A percentile compares a stretch with the other conserved stretches of the same genome.
Conservation (phyloP, 1,140 invertebrate genomes). For the Drosophila rufa region DNA sequence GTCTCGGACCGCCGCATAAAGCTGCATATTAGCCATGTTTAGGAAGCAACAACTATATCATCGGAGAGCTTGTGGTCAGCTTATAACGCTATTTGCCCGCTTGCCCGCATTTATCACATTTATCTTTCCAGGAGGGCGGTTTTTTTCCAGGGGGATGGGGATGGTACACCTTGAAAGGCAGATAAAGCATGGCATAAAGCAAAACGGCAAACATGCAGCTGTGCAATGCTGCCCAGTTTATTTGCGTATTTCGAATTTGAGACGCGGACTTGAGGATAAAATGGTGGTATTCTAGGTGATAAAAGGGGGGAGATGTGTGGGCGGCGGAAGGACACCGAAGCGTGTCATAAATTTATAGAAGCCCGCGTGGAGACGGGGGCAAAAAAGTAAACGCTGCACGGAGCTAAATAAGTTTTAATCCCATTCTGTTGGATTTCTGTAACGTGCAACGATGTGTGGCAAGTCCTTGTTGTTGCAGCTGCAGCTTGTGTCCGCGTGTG, state of each 20-base stretch:
- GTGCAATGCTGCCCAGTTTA: constrained; percentile 56
- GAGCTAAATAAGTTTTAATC: constrained; percentile 79
- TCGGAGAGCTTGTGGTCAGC: constrained; percentile 68
- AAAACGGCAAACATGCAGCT: constrained; percentile 76
- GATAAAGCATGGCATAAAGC: constrained; percentile 72
- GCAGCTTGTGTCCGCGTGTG: constrained; percentile 15
- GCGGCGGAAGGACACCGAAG: constrained; percentile 29
- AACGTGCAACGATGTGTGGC: constrained; percentile 49
- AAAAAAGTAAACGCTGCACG: constrained; percentile 35
- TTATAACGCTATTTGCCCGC: constrained; percentile 76
- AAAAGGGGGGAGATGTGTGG: neutral
- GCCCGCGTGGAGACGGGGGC: constrained; percentile 15
- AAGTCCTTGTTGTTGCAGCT: constrained; percentile 42
- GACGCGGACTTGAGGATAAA: constrained; percentile 40
- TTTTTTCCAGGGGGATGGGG: constrained; percentile 32
- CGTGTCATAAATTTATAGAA: constrained; percentile 67
- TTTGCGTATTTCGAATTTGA: constrained; percentile 72
- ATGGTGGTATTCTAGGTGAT: neutral
- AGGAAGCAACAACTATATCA: constrained; percentile 38
- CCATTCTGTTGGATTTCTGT: constrained; percentile 71
- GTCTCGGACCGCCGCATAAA: constrained; percentile 2
- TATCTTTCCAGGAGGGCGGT: constrained; percentile 50
- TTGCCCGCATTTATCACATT: constrained; percentile 78
- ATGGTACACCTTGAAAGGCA: constrained; percentile 51
- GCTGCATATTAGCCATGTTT: constrained; percentile 43